These are phyloP conservation scores for chimpanzee (Pan troglodytes) DNA, from an alignment of 2,113 vertebrate species.

Conservation along the genomic window DNA sequence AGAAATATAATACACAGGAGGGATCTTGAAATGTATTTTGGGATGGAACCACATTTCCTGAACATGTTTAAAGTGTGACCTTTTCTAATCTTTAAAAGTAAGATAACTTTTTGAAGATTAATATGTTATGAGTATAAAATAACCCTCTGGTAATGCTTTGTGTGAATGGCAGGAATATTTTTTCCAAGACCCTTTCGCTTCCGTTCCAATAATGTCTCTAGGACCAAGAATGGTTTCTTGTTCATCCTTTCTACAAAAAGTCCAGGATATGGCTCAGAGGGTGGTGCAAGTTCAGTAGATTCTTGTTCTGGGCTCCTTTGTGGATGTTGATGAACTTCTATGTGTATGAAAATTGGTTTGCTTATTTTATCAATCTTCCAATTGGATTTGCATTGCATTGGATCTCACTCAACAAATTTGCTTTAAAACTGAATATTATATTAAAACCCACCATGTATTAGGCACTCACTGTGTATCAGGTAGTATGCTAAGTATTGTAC, in stretches of 20 bases:
- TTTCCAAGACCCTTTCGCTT: neutral
- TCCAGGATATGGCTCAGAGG: neutral
- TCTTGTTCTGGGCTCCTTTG: neutral
- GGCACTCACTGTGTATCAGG: neutral
- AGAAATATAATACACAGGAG: slow-evolving; percentile 25
- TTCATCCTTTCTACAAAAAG: neutral
- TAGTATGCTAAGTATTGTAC: neutral
- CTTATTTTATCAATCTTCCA: neutral
- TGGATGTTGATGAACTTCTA: neutral
- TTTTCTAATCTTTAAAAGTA: slow-evolving; percentile 48
- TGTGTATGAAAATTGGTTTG: neutral
- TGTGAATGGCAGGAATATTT: neutral
- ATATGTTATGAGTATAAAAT: slow-evolving; percentile 13
- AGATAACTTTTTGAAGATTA: slow-evolving; percentile 29
- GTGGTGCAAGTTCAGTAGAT: neutral
- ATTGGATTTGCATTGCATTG: neutral
- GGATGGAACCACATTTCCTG: slow-evolving; percentile 34
- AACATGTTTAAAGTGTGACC: neutral
- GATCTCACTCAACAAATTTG: neutral
- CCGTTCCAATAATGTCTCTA: too few relatives aligned
- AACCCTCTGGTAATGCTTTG: neutral
- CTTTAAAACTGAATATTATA: neutral
- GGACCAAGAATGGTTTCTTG: neutral
- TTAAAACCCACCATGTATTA: neutral
- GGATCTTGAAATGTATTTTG: slow-evolving; percentile 51